Conservation (phyloP, 2,888 invertebrate genomes). For the Caradrina kadenii region DNA sequence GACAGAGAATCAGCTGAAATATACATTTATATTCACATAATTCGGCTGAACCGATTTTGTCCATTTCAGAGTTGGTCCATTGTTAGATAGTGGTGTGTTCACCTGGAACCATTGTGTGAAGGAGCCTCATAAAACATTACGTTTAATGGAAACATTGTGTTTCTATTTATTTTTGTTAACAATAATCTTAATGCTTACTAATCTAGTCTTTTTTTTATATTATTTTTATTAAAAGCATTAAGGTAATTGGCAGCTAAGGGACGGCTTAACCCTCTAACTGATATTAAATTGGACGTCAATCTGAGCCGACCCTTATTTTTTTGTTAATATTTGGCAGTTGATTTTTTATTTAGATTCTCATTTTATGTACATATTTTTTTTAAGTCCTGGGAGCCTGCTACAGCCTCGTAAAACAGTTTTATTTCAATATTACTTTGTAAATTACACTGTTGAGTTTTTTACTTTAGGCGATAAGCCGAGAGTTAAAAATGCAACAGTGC, state of each 20-base stretch:
- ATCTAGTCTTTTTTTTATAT: slow-evolving; percentile 72
- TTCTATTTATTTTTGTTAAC: slow-evolving; percentile 63
- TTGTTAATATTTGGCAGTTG: slow-evolving; percentile 49
- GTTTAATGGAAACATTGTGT: slow-evolving; percentile 43
- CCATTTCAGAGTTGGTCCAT: too few species aligned
- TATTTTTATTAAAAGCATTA: slow-evolving; percentile 59
- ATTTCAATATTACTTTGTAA: too few species aligned
- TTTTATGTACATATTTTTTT: slow-evolving; percentile 44
- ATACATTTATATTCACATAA: too few species aligned
- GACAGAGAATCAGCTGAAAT: too few species aligned
- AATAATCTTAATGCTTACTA: slow-evolving; percentile 73
- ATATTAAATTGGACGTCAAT: slow-evolving; percentile 37
- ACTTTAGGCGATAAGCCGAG: too few species aligned
- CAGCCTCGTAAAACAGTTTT: too few species aligned
- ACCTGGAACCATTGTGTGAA: slow-evolving; percentile 14
- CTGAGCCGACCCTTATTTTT: slow-evolving; percentile 28
- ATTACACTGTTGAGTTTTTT: too few species aligned
- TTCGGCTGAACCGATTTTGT: too few species aligned
- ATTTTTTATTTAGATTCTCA: slow-evolving; percentile 16
- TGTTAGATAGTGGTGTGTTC: background rate
- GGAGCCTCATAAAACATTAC: slow-evolving; percentile 17
- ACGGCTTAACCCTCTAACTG: slow-evolving; percentile 38
- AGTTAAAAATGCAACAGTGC: too few species aligned
- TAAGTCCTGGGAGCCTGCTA: background rate
- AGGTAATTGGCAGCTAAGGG: slow-evolving; percentile 59